Percentiles rank a stretch among this genome's conserved stretches.
These are phyloP conservation scores for Antidorcas marsupialis DNA, from an alignment of 2,113 vertebrate species.

Conservation along the genomic window DNA sequence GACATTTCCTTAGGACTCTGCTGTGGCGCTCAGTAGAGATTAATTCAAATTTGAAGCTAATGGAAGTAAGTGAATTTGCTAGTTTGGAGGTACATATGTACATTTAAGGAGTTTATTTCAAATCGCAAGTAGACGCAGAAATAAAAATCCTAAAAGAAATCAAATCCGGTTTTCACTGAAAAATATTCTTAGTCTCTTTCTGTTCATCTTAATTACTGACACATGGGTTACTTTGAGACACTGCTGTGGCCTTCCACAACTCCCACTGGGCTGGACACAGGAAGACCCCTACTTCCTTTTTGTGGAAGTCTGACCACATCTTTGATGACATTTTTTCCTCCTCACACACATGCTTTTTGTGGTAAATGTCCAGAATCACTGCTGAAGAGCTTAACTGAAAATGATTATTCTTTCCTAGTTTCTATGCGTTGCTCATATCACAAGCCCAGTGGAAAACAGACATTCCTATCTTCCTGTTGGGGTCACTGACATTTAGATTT, in stretches of 20 bases:
- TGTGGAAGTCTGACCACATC: neutral
- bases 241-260: neutral
- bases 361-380: neutral
- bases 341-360: neutral
- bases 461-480: neutral
- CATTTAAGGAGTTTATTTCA: neutral
- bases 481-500: neutral
- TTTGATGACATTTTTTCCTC: neutral
- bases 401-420: neutral
- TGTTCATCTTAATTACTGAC: neutral
- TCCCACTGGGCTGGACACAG: neutral
- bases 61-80: neutral
- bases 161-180: neutral
- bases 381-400: neutral
- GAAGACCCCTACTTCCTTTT: neutral
- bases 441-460: neutral
- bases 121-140: neutral
- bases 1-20: neutral
- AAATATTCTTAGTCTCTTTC: neutral
- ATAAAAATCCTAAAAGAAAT: neutral
- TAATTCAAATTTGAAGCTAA: neutral
- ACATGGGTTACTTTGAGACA: neutral
- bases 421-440: neutral
- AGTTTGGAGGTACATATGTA: neutral
- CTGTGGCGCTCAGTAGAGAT: neutral